These are phyloP conservation scores for Benitochromis conjunctus DNA, from an alignment of 2,113 vertebrate genomes.

Conservation along the genomic window DNA sequence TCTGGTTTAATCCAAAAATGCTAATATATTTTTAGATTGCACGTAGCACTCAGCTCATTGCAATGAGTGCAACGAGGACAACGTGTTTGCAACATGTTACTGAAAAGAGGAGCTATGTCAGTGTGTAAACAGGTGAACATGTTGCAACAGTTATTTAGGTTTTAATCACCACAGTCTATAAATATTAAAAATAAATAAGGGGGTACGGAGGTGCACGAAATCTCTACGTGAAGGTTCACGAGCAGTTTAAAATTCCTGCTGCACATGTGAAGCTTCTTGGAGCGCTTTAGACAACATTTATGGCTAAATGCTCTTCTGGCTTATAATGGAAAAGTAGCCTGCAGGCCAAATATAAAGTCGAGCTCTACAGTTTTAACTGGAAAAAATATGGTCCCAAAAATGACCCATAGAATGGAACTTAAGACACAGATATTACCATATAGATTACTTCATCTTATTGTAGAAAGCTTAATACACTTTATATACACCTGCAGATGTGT, in stretches of 20 bases:
- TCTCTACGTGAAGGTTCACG: not conserved
- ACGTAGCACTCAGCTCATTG: not conserved
- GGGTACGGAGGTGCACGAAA: not conserved
- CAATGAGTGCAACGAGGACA: not conserved
- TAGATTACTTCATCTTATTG: slow-evolving; percentile 66
- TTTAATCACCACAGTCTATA: not conserved
- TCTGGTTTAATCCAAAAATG: slow-evolving; percentile 3
- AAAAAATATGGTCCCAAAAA: slow-evolving; percentile 65
- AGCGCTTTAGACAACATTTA: slow-evolving; percentile 29
- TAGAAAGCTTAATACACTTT: slow-evolving; percentile 45
- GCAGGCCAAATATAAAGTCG: slow-evolving; percentile 45
- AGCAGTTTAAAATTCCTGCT: slow-evolving; percentile 6
- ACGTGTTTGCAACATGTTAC: not conserved
- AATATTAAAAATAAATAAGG: not conserved
- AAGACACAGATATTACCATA: slow-evolving; percentile 41
- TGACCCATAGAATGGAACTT: slow-evolving; percentile 47
- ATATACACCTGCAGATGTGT: slow-evolving; percentile 71
- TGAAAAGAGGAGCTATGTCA: not conserved
- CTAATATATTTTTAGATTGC: not conserved
- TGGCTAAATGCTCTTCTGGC: slow-evolving; percentile 9
- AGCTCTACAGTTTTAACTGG: slow-evolving; percentile 48
- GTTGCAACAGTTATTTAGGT: not conserved
- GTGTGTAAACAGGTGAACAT: not conserved
- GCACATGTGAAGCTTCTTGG: slow-evolving; percentile 9
- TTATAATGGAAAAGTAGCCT: slow-evolving; percentile 53